phyloP scores from a whole-genome alignment of 2,888 invertebrate species.

The Ellobium chinense region DNA sequence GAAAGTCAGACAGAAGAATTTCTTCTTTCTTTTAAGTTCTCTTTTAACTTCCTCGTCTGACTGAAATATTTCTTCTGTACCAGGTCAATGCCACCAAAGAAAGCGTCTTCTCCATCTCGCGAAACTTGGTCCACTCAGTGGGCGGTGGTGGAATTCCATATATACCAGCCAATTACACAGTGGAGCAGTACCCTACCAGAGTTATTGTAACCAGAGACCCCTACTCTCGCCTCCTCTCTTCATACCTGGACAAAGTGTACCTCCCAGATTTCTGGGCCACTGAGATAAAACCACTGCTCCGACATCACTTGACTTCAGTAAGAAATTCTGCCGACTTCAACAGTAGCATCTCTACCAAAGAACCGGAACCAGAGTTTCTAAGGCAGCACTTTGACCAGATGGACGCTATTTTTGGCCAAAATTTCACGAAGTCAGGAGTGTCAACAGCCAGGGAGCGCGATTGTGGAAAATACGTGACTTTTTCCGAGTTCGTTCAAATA shows the following conservation, averaged over 20 bases:
- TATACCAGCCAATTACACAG: not conserved
- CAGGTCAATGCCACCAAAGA: not conserved
- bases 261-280: constrained; percentile 63
- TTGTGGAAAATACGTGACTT: constrained; percentile 63
- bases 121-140: not conserved
- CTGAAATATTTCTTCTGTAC: not conserved
- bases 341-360: too few relatives aligned
- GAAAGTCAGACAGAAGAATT: not conserved
- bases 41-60: not conserved
- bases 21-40: not conserved
- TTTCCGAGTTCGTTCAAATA: constrained; percentile 58
- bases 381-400: constrained; percentile 13
- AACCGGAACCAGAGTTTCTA: too few relatives aligned
- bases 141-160: not conserved
- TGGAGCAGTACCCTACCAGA: not conserved
- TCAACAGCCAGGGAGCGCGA: not conserved
- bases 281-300: constrained; percentile 49
- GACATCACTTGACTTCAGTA: too few relatives aligned
- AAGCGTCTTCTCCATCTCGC: not conserved
- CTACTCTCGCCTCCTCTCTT: constrained; percentile 61
- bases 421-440: not conserved
- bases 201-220: constrained; percentile 61
- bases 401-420: not conserved
- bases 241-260: constrained; percentile 62
- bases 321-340: too few relatives aligned